Evolutionary conservation across 2,888 invertebrate genomes (phyloP).

Genomic region (Mayetiola destructor): DNA sequence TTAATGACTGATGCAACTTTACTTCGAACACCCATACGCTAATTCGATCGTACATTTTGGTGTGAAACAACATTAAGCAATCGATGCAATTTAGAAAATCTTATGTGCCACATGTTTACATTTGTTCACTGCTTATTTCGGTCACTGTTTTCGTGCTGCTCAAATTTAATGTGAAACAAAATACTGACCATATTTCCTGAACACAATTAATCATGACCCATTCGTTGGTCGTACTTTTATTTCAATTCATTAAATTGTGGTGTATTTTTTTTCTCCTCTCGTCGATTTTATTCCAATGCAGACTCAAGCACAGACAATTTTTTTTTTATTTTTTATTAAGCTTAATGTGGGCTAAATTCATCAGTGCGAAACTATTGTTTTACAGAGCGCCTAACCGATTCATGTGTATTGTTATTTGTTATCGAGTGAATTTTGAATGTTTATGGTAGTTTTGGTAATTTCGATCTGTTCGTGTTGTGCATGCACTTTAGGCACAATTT

Average conservation of each 20-base stretch:
- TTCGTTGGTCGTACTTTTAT: not conserved
- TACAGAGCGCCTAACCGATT: not conserved
- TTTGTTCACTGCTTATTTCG: not conserved
- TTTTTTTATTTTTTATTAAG: not conserved
- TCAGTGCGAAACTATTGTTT: slow-evolving; percentile 4
- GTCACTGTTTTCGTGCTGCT: not conserved
- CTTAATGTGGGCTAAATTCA: slow-evolving; percentile 5
- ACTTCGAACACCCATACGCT: too few species aligned
- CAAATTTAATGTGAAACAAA: too few species aligned
- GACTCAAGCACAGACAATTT: too few species aligned
- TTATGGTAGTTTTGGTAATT: not conserved
- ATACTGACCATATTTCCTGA: not conserved
- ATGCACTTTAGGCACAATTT: too few species aligned
- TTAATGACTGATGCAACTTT: too few species aligned
- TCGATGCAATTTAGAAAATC: too few species aligned
- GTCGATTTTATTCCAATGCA: too few species aligned
- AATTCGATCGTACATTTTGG: too few species aligned
- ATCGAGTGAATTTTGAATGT: not conserved
- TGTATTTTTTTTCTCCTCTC: not conserved
- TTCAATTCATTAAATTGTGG: not conserved
- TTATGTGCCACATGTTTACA: too few species aligned
- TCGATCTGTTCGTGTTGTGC: not conserved
- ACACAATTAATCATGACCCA: not conserved
- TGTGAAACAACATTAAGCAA: too few species aligned
- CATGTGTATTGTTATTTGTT: not conserved